These are phyloP conservation scores for Coenobita brevimanus DNA, from an alignment of 1,140 invertebrate species.

Conservation along the genomic window DNA sequence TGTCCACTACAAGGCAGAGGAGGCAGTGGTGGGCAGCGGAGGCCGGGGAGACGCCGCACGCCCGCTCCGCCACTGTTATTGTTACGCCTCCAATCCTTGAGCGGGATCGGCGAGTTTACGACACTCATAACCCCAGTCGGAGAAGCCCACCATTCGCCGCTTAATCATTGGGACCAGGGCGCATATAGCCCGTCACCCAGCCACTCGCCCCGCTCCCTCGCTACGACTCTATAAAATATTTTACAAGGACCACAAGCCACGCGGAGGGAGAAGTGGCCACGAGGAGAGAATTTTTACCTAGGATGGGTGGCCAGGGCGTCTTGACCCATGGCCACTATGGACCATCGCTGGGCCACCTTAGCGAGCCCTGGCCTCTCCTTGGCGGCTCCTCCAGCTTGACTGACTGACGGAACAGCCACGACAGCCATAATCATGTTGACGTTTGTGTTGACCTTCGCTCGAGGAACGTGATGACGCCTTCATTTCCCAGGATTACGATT, in stretches of 20 bases:
- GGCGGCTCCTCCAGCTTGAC: constrained; percentile 6
- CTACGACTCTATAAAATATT: constrained; percentile 68
- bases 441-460: background rate
- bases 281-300: constrained; percentile 38
- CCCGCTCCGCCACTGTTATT: constrained; percentile 68
- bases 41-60: constrained; percentile 50
- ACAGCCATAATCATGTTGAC: constrained; percentile 20
- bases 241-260: constrained; percentile 63
- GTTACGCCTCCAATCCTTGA: constrained; percentile 70
- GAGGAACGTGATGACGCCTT: constrained; percentile 8
- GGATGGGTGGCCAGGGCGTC: constrained; percentile 1
- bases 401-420: constrained; percentile 15
- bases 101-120: constrained; percentile 69
- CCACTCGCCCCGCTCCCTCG: constrained; percentile 67
- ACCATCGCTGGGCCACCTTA: background rate
- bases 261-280: constrained; percentile 47
- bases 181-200: constrained; percentile 69
- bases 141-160: constrained; percentile 69
- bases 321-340: background rate
- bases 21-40: constrained; percentile 57
- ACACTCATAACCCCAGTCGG: constrained; percentile 70
- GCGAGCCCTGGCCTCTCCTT: background rate
- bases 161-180: constrained; percentile 70
- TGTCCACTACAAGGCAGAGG: constrained; percentile 64
- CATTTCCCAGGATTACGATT: background rate